Conservation (phyloP, 1,140 invertebrate species). For the Condylostylus longicornis region DNA sequence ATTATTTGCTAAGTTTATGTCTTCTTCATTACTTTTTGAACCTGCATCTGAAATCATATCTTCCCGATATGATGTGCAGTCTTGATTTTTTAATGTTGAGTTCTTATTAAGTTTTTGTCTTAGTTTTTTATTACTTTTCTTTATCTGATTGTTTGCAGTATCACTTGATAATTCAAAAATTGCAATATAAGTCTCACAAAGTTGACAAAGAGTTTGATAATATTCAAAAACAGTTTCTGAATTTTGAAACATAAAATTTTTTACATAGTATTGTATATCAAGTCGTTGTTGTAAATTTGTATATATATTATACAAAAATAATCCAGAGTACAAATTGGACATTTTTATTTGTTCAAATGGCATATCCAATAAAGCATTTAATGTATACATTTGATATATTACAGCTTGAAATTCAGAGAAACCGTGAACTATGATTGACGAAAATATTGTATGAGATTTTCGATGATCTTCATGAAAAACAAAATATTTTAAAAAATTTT, state of each 20-base stretch:
- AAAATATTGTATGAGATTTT: slow-evolving; percentile 43
- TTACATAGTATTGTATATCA: slow-evolving; percentile 38
- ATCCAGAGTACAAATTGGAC: slow-evolving; percentile 49
- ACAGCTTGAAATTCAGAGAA: slow-evolving; percentile 59
- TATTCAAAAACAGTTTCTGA: slow-evolving; percentile 35
- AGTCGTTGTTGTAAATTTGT: slow-evolving; percentile 37
- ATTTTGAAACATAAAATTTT: slow-evolving; percentile 33
- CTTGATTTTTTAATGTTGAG: too few species aligned
- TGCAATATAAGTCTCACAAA: slow-evolving; percentile 13
- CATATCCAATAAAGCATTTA: slow-evolving; percentile 47
- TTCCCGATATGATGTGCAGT: too few species aligned
- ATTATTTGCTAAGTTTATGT: too few species aligned
- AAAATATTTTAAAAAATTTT: slow-evolving; percentile 46
- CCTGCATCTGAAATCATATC: too few species aligned
- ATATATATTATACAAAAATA: slow-evolving; percentile 57
- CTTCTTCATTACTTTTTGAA: too few species aligned
- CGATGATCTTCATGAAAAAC: slow-evolving; percentile 42
- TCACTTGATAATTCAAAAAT: background rate
- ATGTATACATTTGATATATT: slow-evolving; percentile 40
- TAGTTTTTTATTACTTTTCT: too few species aligned
- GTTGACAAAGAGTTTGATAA: slow-evolving; percentile 23
- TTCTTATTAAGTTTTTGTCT: too few species aligned
- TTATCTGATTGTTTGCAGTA: background rate
- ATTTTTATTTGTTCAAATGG: slow-evolving; percentile 39
- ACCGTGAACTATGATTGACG: slow-evolving; percentile 42